A percentile compares a stretch with the other conserved stretches of the same genome.
These are phyloP conservation scores for Troglohyphantes excavatus DNA, from an alignment of 2,888 invertebrate species.

Conservation along the genomic window DNA sequence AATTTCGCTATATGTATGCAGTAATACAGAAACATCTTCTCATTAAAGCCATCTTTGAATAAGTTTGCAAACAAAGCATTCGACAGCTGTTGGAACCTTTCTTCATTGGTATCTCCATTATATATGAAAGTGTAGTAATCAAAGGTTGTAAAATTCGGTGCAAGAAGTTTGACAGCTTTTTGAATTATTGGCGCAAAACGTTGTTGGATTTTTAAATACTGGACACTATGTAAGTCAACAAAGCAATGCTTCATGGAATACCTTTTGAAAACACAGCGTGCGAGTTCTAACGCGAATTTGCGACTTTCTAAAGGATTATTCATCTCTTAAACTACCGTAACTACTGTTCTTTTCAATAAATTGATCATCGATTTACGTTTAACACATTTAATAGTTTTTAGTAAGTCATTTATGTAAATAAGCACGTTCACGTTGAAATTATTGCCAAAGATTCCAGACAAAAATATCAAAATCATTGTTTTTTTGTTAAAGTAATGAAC, in stretches of 20 bases:
- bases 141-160: conserved; percentile 36
- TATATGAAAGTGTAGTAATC: conserved; percentile 10
- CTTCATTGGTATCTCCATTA: conserved; percentile 29
- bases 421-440: too few relatives aligned
- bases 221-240: neutral
- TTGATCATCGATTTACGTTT: too few relatives aligned
- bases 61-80: conserved; percentile 18
- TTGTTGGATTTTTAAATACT: neutral
- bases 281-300: conserved; percentile 34
- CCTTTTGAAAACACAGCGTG: conserved; percentile 35
- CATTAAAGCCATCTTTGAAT: conserved; percentile 24
- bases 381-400: too few relatives aligned
- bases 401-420: too few relatives aligned
- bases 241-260: conserved; percentile 10
- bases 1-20: conserved; percentile 46
- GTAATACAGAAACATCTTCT: conserved; percentile 11
- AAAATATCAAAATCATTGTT: too few relatives aligned
- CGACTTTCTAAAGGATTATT: neutral
- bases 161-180: conserved; percentile 11
- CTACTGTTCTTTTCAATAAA: too few relatives aligned
- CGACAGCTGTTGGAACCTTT: conserved; percentile 25
- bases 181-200: conserved; percentile 21
- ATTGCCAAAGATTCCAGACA: too few relatives aligned
- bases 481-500: too few relatives aligned
- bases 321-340: neutral